These are phyloP conservation scores for Irena cyanogastra DNA, from an alignment of 2,113 vertebrate genomes.

Conservation along the genomic window DNA sequence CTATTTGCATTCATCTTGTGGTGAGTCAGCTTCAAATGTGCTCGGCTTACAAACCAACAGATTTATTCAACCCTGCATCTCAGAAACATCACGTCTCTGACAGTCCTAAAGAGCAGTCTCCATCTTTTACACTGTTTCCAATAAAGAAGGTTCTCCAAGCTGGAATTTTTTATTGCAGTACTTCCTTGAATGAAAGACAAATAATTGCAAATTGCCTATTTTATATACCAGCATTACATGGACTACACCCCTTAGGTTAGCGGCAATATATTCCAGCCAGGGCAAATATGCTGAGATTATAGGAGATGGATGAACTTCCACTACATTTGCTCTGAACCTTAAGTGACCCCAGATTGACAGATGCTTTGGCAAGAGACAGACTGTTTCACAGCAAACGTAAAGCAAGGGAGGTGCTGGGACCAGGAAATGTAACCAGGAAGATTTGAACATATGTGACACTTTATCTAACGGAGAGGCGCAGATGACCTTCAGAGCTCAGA, in stretches of 20 bases:
- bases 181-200: not conserved
- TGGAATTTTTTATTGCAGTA: not conserved
- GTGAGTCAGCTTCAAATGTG: constrained; percentile 52
- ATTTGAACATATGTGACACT: not conserved
- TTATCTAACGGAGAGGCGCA: not conserved
- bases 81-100: not conserved
- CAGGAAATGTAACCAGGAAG: not conserved
- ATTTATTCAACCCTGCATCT: not conserved
- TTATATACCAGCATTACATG: not conserved
- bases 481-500: not conserved
- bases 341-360: not conserved
- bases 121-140: not conserved
- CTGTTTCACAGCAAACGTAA: not conserved
- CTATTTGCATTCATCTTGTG: constrained; percentile 21
- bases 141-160: not conserved
- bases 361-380: not conserved
- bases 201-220: not conserved
- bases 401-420: not conserved
- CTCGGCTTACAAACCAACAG: constrained; percentile 26
- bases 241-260: not conserved
- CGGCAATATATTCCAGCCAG: not conserved
- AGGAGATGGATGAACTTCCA: not conserved
- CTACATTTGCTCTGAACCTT: not conserved
- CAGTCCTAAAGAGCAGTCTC: not conserved
- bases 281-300: not conserved